Evolutionary conservation across 2,888 invertebrate genomes (phyloP).

Genomic region (Drosophila pseudotakahashii): DNA sequence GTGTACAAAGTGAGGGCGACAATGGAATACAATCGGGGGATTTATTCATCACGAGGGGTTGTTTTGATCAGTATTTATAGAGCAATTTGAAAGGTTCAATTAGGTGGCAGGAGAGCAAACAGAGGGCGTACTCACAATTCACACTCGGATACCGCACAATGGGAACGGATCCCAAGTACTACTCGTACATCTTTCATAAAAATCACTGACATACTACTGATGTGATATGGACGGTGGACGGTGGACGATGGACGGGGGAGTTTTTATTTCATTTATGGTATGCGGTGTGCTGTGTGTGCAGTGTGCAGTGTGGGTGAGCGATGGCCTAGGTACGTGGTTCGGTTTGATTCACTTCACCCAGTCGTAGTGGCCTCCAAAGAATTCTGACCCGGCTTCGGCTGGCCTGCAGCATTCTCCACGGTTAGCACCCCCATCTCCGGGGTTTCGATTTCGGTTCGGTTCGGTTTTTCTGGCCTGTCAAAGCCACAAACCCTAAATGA

Average conservation of each 20-base stretch:
- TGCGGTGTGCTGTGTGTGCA: too few relatives aligned
- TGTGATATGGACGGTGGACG: not conserved
- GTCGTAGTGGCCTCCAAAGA: conserved; percentile 10
- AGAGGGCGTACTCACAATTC: conserved; percentile 26
- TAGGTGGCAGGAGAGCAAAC: conserved; percentile 62
- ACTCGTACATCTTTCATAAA: conserved; percentile 26
- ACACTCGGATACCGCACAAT: conserved; percentile 12
- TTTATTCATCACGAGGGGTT: conserved; percentile 11
- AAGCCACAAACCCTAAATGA: conserved; percentile 33
- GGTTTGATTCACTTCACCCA: conserved; percentile 6
- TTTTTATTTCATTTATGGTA: conserved; percentile 11
- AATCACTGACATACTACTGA: not conserved
- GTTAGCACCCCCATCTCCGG: not conserved
- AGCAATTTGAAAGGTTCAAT: conserved; percentile 65
- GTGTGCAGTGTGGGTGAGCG: conserved; percentile 19
- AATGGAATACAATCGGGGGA: not conserved
- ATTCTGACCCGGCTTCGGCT: not conserved
- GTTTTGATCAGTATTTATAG: conserved; percentile 19
- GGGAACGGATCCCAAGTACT: conserved; percentile 23
- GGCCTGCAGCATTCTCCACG: conserved; percentile 3
- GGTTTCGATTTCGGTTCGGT: not conserved
- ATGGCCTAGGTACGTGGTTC: conserved; percentile 34
- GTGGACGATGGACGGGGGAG: conserved; percentile 3
- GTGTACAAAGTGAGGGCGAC: not conserved
- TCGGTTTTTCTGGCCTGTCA: conserved; percentile 18